A percentile compares a stretch with the other conserved stretches of the same genome.
Evolutionary conservation across 1,140 invertebrate species (phyloP).

Genomic region (Oedothorax gibbosus): DNA sequence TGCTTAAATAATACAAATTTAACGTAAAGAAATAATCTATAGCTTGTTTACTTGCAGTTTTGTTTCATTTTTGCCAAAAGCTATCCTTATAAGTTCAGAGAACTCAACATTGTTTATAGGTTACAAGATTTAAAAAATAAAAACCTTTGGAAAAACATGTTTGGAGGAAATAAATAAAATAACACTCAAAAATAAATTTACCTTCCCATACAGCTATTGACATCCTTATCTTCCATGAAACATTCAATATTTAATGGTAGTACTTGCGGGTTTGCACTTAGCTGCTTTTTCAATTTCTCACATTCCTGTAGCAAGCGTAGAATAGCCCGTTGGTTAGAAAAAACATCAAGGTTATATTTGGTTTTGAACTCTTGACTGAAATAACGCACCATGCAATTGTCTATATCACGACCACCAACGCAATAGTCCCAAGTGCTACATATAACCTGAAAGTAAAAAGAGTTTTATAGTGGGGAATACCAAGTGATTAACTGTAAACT

Average conservation of each 20-base stretch:
- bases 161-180: neutral
- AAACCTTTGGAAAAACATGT: neutral
- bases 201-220: constrained; percentile 70
- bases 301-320: constrained; percentile 90
- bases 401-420: constrained; percentile 94
- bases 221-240: constrained; percentile 98
- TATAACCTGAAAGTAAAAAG: constrained; percentile 76
- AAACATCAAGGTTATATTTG: constrained; percentile 86
- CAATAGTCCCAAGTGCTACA: constrained; percentile 83
- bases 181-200: neutral
- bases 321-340: constrained; percentile 89
- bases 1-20: too few species aligned
- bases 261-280: constrained; percentile 91
- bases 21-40: too few species aligned
- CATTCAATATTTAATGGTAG: constrained; percentile 98
- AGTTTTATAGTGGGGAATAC: too few species aligned
- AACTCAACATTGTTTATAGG: too few species aligned
- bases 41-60: too few species aligned
- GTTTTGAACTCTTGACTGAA: constrained; percentile 74
- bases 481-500: too few species aligned
- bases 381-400: constrained; percentile 84
- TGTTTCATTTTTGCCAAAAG: too few species aligned
- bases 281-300: constrained; percentile 98
- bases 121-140: too few species aligned
- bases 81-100: too few species aligned